Base-by-base conservation (phyloP, 2,888 invertebrate genomes). In the Lamproptera curius region DNA sequence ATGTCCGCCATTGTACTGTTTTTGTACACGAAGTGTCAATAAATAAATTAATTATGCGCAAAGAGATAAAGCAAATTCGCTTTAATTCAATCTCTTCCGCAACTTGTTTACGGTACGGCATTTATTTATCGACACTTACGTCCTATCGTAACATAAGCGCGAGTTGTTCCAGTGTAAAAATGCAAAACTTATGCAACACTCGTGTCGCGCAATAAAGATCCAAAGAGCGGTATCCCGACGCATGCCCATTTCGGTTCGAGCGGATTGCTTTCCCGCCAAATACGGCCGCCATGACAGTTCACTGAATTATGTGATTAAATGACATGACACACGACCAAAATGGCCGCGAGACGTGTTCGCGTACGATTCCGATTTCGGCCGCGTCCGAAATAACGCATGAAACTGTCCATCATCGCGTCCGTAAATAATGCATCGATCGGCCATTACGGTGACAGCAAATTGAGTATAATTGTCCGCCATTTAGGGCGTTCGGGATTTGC, bases 231-330 rank as follows among this genome's bases (percentile, higher is more conserved):
- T 75, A 77, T 76, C 76, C 73, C 72, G 64, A 57, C 66, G 56
- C 64, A 71, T 70, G 76, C 79, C 85, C 73, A 73, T 78, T 84
- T 80, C 68, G 75, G 84, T 61, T 66, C 73, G 81, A 82, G 79
- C 79, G 76, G 79, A 83, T 85, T 80, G 84, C 86, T 87, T 86
- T 87, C 86, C 78, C 84, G 76, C 86, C 87, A 85, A 83, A 84
- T 84, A 84, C 70, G 84, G 86, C 58, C 56, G 69, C 73, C 73
- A 70, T 82, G 83, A 85, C 86, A 84, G 82, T 76, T 74, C 74
- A 70, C 72, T 81, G 85, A 85, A 83, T 82, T 81, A 81, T 77
- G 75, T 77, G 83, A 84, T 81, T 80, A 84, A 69, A 74, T 74
- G 77, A 79, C 75, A 74, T 71, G 76, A 74, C 72, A 67, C 62